These are phyloP conservation scores for Oryzias sinensis DNA, from an alignment of 2,797 vertebrate genomes.

Conservation along the genomic window DNA sequence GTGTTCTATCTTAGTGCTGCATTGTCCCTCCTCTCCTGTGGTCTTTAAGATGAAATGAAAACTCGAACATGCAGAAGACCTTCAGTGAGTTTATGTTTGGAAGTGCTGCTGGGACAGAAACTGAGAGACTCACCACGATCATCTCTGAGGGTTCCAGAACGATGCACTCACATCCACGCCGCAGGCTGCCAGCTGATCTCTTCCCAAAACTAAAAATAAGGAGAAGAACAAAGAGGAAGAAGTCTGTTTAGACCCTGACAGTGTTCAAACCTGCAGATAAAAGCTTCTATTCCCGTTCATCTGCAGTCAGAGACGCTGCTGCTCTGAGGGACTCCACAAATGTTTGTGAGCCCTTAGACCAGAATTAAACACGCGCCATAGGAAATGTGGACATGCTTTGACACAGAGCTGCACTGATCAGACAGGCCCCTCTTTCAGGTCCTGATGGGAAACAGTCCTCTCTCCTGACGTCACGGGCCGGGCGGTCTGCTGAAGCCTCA, in stretches of 20 bases:
- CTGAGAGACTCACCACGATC: slow-evolving; percentile 91
- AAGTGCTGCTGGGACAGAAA: slow-evolving; percentile 9
- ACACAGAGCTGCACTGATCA: slow-evolving; percentile 42
- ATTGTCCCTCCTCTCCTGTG: too few species aligned
- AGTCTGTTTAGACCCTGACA: neutral
- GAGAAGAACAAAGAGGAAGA: neutral
- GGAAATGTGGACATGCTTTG: slow-evolving; percentile 25
- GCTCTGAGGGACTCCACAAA: neutral
- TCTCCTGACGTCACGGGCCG: slow-evolving; percentile 51
- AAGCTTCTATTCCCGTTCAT: neutral
- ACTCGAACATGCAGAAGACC: too few species aligned
- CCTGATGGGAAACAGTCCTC: slow-evolving; percentile 56
- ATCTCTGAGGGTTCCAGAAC: slow-evolving; percentile 98
- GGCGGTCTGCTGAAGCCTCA: slow-evolving; percentile 38
- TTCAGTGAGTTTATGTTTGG: neutral
- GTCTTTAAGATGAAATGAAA: too few species aligned
- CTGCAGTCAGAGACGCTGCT: neutral
- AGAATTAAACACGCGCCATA: slow-evolving; percentile 35
- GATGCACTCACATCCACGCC: slow-evolving; percentile 97
- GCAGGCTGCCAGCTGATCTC: slow-evolving; percentile 92
- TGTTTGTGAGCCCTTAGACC: neutral
- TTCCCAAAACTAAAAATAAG: slow-evolving; percentile 87
- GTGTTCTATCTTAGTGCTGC: too few species aligned
- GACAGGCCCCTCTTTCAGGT: slow-evolving; percentile 51
- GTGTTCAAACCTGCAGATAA: neutral